Percentiles rank a stretch among this genome's conserved stretches.
Evolutionary conservation across 2,888 invertebrate species (phyloP).

Genomic region (Rosalia funebris): DNA sequence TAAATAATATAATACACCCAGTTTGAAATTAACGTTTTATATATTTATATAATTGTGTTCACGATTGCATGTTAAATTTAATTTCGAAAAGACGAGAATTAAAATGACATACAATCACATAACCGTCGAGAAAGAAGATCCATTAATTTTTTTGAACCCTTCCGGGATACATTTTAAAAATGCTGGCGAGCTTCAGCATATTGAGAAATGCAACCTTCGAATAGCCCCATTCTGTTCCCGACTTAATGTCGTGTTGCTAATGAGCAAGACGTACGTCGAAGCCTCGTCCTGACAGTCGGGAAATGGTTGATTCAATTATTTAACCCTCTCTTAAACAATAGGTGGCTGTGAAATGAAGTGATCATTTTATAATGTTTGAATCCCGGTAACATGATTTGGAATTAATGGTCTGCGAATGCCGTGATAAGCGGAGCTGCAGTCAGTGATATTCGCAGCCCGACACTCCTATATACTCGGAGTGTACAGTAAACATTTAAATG

Average conservation of each 20-base stretch:
- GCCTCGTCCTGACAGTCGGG: conserved; percentile 49
- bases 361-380: conserved; percentile 66
- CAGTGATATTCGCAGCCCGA: conserved; percentile 42
- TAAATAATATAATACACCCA: no score
- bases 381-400: conserved; percentile 65
- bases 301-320: conserved; percentile 64
- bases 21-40: no score
- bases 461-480: conserved; percentile 17
- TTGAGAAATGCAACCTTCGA: conserved; percentile 29
- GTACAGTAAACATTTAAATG: conserved; percentile 60
- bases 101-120: not conserved
- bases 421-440: conserved; percentile 61
- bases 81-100: no score
- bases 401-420: conserved; percentile 65
- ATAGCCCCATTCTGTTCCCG: conserved; percentile 42
- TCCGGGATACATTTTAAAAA: conserved; percentile 13
- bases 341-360: conserved; percentile 66
- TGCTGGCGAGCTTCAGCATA: conserved; percentile 22
- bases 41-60: no score
- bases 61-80: no score
- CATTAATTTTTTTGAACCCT: conserved; percentile 23
- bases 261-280: conserved; percentile 37
- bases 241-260: conserved; percentile 49
- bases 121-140: not conserved
- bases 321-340: conserved; percentile 67